Base-by-base conservation (phyloP, 2,113 vertebrate species). In the Calidris pugnax region DNA sequence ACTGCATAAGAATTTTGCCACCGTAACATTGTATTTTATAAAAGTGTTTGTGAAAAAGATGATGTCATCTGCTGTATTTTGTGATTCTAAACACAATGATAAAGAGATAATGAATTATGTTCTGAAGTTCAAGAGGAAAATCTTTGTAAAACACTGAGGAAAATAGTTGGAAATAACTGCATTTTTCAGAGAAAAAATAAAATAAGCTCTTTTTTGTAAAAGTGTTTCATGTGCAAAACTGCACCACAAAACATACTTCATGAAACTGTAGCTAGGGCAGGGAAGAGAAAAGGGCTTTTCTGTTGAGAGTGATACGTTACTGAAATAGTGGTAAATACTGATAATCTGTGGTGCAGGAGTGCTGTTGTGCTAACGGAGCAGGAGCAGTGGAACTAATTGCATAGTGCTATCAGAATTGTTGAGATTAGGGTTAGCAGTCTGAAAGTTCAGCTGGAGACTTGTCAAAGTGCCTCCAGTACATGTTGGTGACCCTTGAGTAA, bases 401-500 rank as follows among this genome's bases (percentile, higher is more conserved):
- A 23, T 5, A 37, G 43, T 24, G 56, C 8, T 50, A 66, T 66
- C 28, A 16, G 51, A 56, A 69, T 53, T 1, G 0, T 18, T 81
- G 39, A 57, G 35, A 67, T 66, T 50, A 30, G 33, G 9, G 30
- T 39, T 83, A 76, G 41, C 26, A 22, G 11, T 76, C 47, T 15
- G 50, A 35, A 78, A 48, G 27, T 76, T 95, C 53, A 57, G 6
- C 12, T 33, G 71, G 23, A 63, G 23, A 9, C 45, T 43, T 28
- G 23, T 28, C 18, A 6, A 22, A 22, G 24, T 41, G 28, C 39
- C 20, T 79, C 11, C 27, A 33, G 43, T 2, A 2, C 0, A 0
- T 45, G 14, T 35, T 48, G 71, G 39, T 56, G 72, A 51, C 30
- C 24, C 30, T 30, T 56, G n/a, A 66, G 18, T 48, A 17, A 9